Conservation (phyloP, 2,113 vertebrate species). For the Phasianus colchicus region DNA sequence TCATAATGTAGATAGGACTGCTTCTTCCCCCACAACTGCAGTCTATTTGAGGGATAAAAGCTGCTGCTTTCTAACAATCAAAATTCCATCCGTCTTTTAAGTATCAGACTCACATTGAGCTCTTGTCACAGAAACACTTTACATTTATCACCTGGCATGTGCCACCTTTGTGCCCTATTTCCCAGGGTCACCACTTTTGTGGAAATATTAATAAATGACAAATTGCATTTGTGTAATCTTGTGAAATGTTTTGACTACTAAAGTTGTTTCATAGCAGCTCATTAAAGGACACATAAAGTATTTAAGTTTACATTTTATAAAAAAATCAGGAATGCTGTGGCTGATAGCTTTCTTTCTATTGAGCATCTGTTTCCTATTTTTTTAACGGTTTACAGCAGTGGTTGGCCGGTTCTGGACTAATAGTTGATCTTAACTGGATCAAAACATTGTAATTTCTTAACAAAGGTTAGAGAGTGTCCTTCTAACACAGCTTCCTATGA, state of each 20-base stretch:
- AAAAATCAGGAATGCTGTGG: constrained; percentile 82
- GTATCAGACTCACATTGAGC: not conserved
- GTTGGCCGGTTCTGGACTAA: constrained; percentile 77
- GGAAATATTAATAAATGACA: constrained; percentile 76
- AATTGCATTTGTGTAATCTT: constrained; percentile 75
- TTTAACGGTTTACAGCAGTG: constrained; percentile 74
- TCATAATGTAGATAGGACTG: constrained; percentile 32
- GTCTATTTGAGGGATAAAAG: constrained; percentile 47
- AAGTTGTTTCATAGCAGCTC: constrained; percentile 81
- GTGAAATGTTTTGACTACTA: constrained; percentile 83
- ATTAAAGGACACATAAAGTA: constrained; percentile 83
- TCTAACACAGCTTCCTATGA: constrained; percentile 77
- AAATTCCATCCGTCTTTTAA: constrained; percentile 38
- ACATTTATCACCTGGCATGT: constrained; percentile 67
- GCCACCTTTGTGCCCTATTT: constrained; percentile 67
- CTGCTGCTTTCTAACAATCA: constrained; percentile 46
- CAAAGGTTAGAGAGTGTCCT: constrained; percentile 76
- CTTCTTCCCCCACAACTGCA: constrained; percentile 23
- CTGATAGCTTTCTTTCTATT: constrained; percentile 73
- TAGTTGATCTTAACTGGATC: constrained; percentile 79
- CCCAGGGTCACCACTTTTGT: constrained; percentile 66
- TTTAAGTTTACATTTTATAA: constrained; percentile 84
- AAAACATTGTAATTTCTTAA: constrained; percentile 80
- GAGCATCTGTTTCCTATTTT: constrained; percentile 85
- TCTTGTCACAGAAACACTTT: constrained; percentile 19